Evolutionary conservation across 2,797 vertebrate genomes (phyloP).

Genomic region (Chaenodraco wilsoni): DNA sequence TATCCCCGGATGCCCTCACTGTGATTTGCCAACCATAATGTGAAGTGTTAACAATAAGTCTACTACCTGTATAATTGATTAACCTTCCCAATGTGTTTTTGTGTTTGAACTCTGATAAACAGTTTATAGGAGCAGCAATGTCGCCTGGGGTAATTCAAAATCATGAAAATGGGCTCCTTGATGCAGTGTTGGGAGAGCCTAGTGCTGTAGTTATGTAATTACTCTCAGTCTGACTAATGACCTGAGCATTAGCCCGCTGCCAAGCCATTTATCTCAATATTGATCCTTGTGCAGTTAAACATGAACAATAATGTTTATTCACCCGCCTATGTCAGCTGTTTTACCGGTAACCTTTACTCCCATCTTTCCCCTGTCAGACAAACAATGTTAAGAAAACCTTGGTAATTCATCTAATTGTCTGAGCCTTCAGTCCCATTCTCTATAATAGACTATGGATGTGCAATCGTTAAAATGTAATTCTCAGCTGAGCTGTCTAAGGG

Average conservation of each 20-base stretch:
- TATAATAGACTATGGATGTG: constrained; percentile 35
- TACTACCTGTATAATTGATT: constrained; percentile 31
- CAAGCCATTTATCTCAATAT: constrained; percentile 72
- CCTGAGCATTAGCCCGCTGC: constrained; percentile 63
- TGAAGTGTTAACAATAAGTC: constrained; percentile 38
- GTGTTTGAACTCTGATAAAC: constrained; percentile 36
- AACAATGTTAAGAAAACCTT: constrained; percentile 46
- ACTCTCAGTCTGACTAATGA: constrained; percentile 70
- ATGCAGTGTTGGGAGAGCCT: constrained; percentile 45
- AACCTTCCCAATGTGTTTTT: constrained; percentile 27
- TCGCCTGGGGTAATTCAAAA: constrained; percentile 57
- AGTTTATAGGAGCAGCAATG: constrained; percentile 33
- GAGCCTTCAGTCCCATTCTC: constrained; percentile 36
- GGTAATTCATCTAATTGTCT: constrained; percentile 64
- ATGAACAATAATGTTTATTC: constrained; percentile 69
- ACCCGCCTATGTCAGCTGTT: constrained; percentile 52
- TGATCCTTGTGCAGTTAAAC: constrained; percentile 68
- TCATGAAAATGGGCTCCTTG: constrained; percentile 51
- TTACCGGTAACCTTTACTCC: constrained; percentile 56
- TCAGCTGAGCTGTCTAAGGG: constrained; percentile 42
- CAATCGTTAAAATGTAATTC: constrained; percentile 56
- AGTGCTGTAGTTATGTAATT: constrained; percentile 65
- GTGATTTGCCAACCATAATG: constrained; percentile 25
- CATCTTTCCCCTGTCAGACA: constrained; percentile 55
- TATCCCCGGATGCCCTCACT: constrained; percentile 3